These are phyloP conservation scores for Oreochromis niloticus DNA, from an alignment of 2,113 vertebrate species.

Conservation along the genomic window DNA sequence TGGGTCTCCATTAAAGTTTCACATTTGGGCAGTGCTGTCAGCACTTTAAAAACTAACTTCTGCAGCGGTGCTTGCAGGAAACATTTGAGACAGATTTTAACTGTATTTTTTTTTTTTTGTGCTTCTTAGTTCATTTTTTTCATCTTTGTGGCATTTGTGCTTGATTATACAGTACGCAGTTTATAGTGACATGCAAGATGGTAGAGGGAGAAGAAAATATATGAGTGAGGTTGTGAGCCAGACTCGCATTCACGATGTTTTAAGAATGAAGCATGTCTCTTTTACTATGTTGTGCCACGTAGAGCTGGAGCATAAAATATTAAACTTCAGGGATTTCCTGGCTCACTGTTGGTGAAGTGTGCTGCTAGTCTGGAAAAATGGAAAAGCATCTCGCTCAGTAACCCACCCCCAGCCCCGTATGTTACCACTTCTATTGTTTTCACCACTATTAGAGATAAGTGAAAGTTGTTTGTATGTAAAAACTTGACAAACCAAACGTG, in stretches of 20 bases:
- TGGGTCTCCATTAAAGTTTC: constrained; percentile 5
- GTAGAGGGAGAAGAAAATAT: constrained; percentile 21
- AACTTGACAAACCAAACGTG: background rate
- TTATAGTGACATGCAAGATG: constrained; percentile 33
- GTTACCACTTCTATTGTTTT: background rate
- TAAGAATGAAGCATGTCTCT: background rate
- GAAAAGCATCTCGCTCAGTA: background rate
- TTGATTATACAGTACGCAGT: constrained; percentile 30
- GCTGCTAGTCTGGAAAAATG: background rate
- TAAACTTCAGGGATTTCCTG: background rate
- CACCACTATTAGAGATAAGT: background rate
- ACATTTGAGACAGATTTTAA: background rate
- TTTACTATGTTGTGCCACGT: background rate
- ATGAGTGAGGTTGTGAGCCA: constrained; percentile 5
- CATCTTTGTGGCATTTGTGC: constrained; percentile 26
- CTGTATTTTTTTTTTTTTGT: background rate
- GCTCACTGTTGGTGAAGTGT: background rate
- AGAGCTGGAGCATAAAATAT: background rate
- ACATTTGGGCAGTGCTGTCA: background rate
- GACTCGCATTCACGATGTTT: constrained; percentile 1
- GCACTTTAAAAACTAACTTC: constrained; percentile 14
- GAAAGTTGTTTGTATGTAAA: background rate
- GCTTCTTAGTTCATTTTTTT: background rate
- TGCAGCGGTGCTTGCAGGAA: constrained; percentile 2
- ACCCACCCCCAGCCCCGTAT: background rate